Base-by-base conservation (phyloP, 2,888 invertebrate species). In the Rhabditophanes sp. region DNA sequence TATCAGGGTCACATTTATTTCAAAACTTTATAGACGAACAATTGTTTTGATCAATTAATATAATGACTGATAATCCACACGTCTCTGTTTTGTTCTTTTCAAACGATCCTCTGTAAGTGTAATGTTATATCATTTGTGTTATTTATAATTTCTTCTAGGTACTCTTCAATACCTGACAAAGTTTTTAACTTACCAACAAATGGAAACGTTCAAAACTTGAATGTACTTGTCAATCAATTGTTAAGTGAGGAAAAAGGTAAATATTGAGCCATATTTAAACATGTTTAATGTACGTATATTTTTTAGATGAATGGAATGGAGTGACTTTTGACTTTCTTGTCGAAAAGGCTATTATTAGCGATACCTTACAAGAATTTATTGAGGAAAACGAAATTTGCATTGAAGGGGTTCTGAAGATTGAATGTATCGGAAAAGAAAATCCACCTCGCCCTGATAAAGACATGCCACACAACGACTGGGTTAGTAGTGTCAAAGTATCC, bases 391-490 rank as follows among this genome's bases (percentile, higher is more conserved):
- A 46, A 16, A 21, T 15, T 38, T 16, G 32, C 53, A 12, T 45
- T 69, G 90, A 93, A 72, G 75, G 76, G 33, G 78, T 82, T 7
- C 70, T 90, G 46, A 79, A 82, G 46, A 74, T 93, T 31, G 90
- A 93, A 68, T 93, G 90, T 68, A 71, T 90, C 15, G 80, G 83
- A 65, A 76, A 80, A 50, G 78, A 79, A 50, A 82, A 87, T 8
- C 79, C 88, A 1, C 93, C 93, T 0, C 76, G 81, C 57, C 88
- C 90, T 1, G 77, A 83, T 64, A 81, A 87, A 66, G 82, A 83
- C 64, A 71, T 93, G 46, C 74, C 82, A 66, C 88, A 90, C 59
- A 85, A 90, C 68, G 93, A 96, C 65, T 96, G 93, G 93, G 84
- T 93, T n/a, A 79, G 84, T 14, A 76, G 82, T 25, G 77, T 87